Base-by-base conservation (phyloP, 2,113 vertebrate genomes). In the Pyxicephalus adspersus region DNA sequence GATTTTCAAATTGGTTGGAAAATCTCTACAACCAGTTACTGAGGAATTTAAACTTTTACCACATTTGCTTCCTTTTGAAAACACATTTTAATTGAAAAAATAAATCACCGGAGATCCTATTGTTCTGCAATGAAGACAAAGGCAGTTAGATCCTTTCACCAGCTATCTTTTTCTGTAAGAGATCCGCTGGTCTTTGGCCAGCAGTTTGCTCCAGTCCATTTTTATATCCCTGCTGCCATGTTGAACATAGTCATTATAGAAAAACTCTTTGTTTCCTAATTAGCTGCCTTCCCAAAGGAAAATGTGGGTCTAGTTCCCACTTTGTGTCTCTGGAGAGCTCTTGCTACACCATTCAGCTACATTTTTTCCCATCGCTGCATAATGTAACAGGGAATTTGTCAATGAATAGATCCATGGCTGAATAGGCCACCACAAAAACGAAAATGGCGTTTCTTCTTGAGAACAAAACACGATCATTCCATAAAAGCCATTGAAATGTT, bases 301-400 rank as follows among this genome's bases (percentile, higher is more conserved):
- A 23, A 51, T 57, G 64, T 57, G 22, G 54, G 29, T 79, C 60
- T 81, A 31, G 38, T 79, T 68, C 64, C 22, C 55, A 65, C 58
- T 65, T 77, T 50, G 74, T 25, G 76, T 68, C 76, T 13, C 52
- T 22, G 29, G 50, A 79, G 34, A 66, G 58, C 8, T 61, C 68
- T 51, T 38, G 29, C 23, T 50, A 26, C 52, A 64, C 67, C 20
- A 81, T 81, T 81, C 80, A 81, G 57, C 63, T 52, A 13, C 45
- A 70, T 75, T 65, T 81, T 81, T 81, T 81, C 80, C 80, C 80
- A 81, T 65, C 50, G 57, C 25, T 50, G 28, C 61, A 81, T 34
- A 81, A 81, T 64, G 68, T 80, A 80, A 72, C 55, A 72, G 67
- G 57, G 67, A 71, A 58, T 64, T 60, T 67, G 29, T 70, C 55